Conservation (phyloP, 1,140 invertebrate genomes). For the Zaprionus lachaisei region DNA sequence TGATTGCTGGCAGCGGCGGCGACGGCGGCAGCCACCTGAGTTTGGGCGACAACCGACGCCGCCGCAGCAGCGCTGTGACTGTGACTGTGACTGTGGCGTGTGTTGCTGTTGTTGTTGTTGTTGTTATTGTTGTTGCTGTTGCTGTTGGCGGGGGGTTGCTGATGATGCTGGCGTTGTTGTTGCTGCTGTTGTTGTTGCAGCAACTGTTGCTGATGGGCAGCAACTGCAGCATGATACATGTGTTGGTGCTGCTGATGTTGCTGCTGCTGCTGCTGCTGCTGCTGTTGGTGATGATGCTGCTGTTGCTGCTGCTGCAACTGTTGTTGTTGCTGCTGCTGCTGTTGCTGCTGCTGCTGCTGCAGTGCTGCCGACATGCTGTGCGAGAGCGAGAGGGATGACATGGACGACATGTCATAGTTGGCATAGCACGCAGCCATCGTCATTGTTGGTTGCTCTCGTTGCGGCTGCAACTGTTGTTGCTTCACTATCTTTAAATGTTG, state of each 20-base stretch:
- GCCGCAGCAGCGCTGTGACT: slow-evolving; percentile 50
- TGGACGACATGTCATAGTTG: slow-evolving; percentile 83
- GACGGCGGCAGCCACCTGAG: slow-evolving; percentile 56
- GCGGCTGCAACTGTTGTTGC: slow-evolving; percentile 52
- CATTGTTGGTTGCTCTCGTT: slow-evolving; percentile 74
- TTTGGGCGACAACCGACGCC: slow-evolving; percentile 57
- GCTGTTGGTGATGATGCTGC: slow-evolving; percentile 45
- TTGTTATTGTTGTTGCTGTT: slow-evolving; percentile 58
- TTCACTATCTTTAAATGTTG: not conserved
- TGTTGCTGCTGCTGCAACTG: slow-evolving; percentile 52
- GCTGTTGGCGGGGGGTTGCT: slow-evolving; percentile 48
- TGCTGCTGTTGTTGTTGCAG: slow-evolving; percentile 63
- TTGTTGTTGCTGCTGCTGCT: slow-evolving; percentile 70
- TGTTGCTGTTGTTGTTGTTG: slow-evolving; percentile 58
- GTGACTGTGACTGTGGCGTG: slow-evolving; percentile 46
- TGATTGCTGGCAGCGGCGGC: slow-evolving; percentile 62
- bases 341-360: slow-evolving; percentile 60
- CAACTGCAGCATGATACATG: slow-evolving; percentile 66
- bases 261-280: slow-evolving; percentile 52
- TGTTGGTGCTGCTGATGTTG: slow-evolving; percentile 75
- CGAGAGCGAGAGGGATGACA: slow-evolving; percentile 71
- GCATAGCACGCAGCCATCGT: slow-evolving; percentile 84
- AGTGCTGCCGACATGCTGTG: slow-evolving; percentile 65
- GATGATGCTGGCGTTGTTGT: slow-evolving; percentile 55
- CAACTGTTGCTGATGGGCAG: slow-evolving; percentile 72